A percentile compares a stretch with the other conserved stretches of the same genome.
Conservation (phyloP, 1,140 invertebrate genomes). For the Aphaenogaster floridana region DNA sequence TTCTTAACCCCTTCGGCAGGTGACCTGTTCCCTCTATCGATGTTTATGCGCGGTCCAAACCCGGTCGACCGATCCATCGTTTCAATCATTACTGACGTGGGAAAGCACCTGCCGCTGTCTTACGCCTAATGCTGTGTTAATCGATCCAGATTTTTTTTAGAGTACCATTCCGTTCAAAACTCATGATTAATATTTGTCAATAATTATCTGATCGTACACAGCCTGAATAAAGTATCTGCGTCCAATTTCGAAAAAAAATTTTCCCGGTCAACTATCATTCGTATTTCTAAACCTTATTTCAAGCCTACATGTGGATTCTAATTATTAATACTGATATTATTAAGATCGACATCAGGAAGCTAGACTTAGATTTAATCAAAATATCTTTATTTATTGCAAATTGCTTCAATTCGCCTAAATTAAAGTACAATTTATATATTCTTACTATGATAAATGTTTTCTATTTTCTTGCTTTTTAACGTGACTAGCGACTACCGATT, state of each 20-base stretch:
- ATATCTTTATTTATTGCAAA: neutral
- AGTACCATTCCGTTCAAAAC: neutral
- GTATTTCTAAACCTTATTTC: neutral
- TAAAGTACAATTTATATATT: neutral
- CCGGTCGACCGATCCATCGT: slow-evolving; percentile 30
- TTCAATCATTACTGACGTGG: slow-evolving; percentile 47
- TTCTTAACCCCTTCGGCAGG: slow-evolving; percentile 80
- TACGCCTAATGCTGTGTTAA: neutral
- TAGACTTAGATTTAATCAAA: neutral
- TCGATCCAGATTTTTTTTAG: slow-evolving; percentile 5
- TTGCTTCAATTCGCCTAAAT: neutral
- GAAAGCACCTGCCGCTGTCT: slow-evolving; percentile 77
- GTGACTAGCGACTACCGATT: slow-evolving; percentile 2
- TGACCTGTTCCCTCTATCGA: slow-evolving; percentile 73
- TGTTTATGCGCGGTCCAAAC: slow-evolving; percentile 12
- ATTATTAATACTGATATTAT: neutral
- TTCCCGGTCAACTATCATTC: neutral
- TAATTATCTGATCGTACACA: slow-evolving; percentile 6
- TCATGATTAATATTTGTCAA: slow-evolving; percentile 21
- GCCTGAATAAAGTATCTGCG: neutral
- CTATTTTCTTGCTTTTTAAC: slow-evolving; percentile 13
- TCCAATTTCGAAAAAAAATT: neutral
- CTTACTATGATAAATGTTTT: slow-evolving; percentile 17
- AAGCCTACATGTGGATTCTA: neutral
- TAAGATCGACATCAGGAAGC: neutral